Evolutionary conservation across 2,888 invertebrate species (phyloP), one percentile per base, ranked within the genome.

Genomic region (Clitarchus hookeri): DNA sequence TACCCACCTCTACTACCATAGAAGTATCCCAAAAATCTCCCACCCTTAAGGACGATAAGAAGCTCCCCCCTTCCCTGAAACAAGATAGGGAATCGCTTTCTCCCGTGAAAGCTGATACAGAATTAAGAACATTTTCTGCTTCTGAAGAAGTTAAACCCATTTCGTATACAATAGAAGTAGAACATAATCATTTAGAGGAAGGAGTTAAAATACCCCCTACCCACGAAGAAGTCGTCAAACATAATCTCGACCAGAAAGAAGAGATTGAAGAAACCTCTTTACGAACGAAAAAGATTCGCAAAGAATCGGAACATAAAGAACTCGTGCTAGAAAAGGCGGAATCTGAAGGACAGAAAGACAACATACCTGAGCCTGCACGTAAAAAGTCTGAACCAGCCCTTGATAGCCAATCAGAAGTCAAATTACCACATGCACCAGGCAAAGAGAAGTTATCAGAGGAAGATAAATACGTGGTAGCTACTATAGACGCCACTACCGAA

Each of bases 211-310:
- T 48, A 48, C 11, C 48, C 6, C 16, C 48, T 48, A 8, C 48
- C 48, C 6, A 48, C 11, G 16, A 65, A 65, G 8, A 16, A 9
- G 65, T 16, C 89, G 87, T 89, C 89, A 9, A 88, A 89, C 11
- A 89, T 89, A 87, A 89, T 89, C 83, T 88, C 90, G 83, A 89
- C 89, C 86, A 88, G 89, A 82, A 89, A 89, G 79, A 88, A 89
- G 85, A 87, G 88, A 25, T 85, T 86, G 23, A 88, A 83, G 44
- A 86, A 12, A 77, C 85, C 65, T 84, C 87, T 86, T 86, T 87
- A 84, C 12, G 12, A 4, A 8, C 53, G 53, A 53, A 53, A 6
- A 53, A 19, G 2, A 12, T 65, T 65, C 19, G n/a, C n/a, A n/a
- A 19, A 65, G n/a, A 12, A 3, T 65, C n/a, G n/a, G 11, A 8